A percentile compares a stretch with the other conserved stretches of the same genome.
Evolutionary conservation across 2,797 vertebrate species (phyloP).

Genomic region (Tolypeutes matacus): DNA sequence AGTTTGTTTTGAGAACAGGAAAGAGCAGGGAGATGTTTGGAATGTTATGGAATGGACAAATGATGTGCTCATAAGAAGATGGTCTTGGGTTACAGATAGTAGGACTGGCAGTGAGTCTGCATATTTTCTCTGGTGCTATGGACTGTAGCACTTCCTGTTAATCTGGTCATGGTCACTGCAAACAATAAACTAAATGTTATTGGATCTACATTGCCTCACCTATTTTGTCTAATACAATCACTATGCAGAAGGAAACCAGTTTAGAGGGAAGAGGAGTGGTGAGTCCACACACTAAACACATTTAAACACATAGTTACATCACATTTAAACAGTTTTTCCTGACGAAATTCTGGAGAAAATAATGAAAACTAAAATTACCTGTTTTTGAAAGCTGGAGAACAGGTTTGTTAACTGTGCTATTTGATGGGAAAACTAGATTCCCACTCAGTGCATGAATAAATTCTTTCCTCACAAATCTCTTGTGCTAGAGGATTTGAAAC

Average conservation of each 20-base stretch:
- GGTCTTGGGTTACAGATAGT: background rate
- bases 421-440: constrained; percentile 84
- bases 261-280: background rate
- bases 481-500: constrained; percentile 91
- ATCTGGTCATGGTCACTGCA: background rate
- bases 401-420: constrained; percentile 75
- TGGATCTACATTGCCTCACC: background rate
- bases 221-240: background rate
- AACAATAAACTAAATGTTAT: background rate
- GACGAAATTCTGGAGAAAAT: constrained; percentile 7
- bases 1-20: background rate
- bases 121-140: background rate
- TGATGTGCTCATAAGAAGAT: background rate
- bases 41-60: background rate
- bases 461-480: constrained; percentile 89
- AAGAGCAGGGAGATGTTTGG: background rate
- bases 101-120: background rate
- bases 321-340: constrained; percentile 52
- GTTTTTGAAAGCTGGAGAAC: constrained; percentile 88
- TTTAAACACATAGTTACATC: background rate
- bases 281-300: background rate
- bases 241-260: background rate
- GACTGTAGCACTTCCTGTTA: background rate
- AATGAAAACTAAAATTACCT: constrained; percentile 84
- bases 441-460: constrained; percentile 89